These are phyloP conservation scores for Bombus consobrinus DNA, from an alignment of 1,140 invertebrate species.

Conservation along the genomic window DNA sequence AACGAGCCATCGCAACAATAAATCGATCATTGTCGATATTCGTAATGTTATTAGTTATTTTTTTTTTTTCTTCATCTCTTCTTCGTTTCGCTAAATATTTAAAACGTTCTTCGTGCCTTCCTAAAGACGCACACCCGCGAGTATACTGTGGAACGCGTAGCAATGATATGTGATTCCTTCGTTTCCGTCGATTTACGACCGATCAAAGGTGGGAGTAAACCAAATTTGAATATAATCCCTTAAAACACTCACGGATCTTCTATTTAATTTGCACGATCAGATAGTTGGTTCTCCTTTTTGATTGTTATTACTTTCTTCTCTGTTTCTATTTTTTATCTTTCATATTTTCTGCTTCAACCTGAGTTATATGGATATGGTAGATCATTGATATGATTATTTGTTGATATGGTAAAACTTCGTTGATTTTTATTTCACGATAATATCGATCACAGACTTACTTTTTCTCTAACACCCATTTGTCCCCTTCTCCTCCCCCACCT, in stretches of 20 bases:
- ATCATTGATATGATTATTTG: slow-evolving; percentile 21
- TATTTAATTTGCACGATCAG: background rate
- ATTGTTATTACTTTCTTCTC: background rate
- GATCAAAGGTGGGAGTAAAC: slow-evolving; percentile 40
- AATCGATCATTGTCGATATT: slow-evolving; percentile 58
- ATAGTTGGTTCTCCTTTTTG: background rate
- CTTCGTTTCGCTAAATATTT: slow-evolving; percentile 49
- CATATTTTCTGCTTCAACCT: background rate
- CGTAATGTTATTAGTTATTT: slow-evolving; percentile 34
- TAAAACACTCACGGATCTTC: background rate
- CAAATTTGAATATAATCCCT: background rate
- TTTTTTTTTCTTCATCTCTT: background rate
- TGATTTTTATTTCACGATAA: background rate
- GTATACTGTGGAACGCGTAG: slow-evolving; percentile 50
- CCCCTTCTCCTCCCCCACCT: background rate
- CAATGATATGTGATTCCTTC: slow-evolving; percentile 65
- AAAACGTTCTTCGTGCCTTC: slow-evolving; percentile 59
- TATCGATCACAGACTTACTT: background rate
- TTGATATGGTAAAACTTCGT: slow-evolving; percentile 12
- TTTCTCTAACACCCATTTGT: background rate
- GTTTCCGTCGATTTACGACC: slow-evolving; percentile 31
- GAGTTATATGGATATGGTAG: slow-evolving; percentile 5
- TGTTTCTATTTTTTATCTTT: background rate
- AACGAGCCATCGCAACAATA: slow-evolving; percentile 66
- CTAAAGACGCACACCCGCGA: slow-evolving; percentile 50